A percentile compares a stretch with the other conserved stretches of the same genome.
phyloP scores from a whole-genome alignment of 2,888 invertebrate genomes.

The Caenorhabditis panamensis region DNA sequence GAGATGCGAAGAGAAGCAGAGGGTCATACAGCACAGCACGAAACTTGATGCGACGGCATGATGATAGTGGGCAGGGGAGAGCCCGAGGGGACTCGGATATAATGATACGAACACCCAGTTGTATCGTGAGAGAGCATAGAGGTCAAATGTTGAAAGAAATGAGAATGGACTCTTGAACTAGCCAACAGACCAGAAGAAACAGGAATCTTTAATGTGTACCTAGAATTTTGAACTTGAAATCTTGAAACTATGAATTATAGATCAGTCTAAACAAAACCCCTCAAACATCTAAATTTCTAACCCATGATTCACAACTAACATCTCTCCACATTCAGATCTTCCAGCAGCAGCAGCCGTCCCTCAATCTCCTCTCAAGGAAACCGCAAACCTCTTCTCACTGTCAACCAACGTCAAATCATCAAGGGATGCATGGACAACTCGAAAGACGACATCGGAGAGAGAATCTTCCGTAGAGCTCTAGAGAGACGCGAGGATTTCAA shows the following conservation, averaged over 20 bases:
- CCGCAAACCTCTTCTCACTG: conserved; percentile 67
- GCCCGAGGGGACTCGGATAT: too few species aligned
- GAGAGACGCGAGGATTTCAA: conserved; percentile 73
- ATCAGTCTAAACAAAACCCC: too few species aligned
- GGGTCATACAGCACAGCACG: conserved; percentile 7
- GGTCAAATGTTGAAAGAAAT: too few species aligned
- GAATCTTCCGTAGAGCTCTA: conserved; percentile 73
- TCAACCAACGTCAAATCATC: conserved; percentile 72
- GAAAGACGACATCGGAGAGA: conserved; percentile 76
- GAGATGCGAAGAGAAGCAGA: conserved; percentile 11
- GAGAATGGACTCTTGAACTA: too few species aligned
- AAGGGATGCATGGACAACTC: conserved; percentile 77
- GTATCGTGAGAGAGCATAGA: too few species aligned
- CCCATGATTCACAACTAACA: neutral
- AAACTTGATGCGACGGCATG: neutral
- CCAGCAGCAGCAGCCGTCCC: conserved; percentile 54
- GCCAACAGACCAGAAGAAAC: too few species aligned
- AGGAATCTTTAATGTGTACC: too few species aligned
- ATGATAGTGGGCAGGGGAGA: neutral
- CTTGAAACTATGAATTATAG: too few species aligned
- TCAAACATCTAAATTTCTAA: too few species aligned
- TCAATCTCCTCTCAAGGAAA: conserved; percentile 69
- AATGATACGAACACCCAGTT: neutral
- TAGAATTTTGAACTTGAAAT: too few species aligned
- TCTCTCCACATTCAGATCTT: conserved; percentile 35